Conservation (phyloP, 2,113 vertebrate species). For the Cebidichthys violaceus region DNA sequence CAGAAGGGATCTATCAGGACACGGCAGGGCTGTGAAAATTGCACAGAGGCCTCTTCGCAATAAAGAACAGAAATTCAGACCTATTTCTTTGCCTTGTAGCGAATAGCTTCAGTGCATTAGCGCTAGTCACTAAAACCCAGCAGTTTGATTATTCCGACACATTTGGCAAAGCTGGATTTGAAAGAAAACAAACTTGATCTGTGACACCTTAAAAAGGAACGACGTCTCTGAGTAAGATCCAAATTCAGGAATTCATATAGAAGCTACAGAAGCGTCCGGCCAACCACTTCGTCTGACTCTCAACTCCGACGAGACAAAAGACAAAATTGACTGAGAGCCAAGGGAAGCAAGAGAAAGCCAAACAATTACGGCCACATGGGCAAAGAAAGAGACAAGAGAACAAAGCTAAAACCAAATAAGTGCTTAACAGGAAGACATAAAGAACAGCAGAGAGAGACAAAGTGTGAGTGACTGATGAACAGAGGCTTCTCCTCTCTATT, state of each 20-base stretch:
- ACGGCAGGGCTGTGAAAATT: slow-evolving; percentile 64
- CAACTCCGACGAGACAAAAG: not conserved
- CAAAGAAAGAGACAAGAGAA: slow-evolving; percentile 42
- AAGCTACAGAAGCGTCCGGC: not conserved
- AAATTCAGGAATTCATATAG: slow-evolving; percentile 4
- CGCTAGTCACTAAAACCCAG: slow-evolving; percentile 41
- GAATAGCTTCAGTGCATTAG: slow-evolving; percentile 52
- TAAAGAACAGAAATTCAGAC: slow-evolving; percentile 62
- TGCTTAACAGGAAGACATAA: slow-evolving; percentile 46
- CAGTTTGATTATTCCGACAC: slow-evolving; percentile 6
- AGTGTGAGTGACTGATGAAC: slow-evolving; percentile 59
- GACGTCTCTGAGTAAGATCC: not conserved
- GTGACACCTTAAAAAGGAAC: slow-evolving; percentile 15
- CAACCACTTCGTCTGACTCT: slow-evolving; percentile 14
- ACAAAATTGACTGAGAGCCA: slow-evolving; percentile 51
- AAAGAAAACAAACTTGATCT: slow-evolving; percentile 14
- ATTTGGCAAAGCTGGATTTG: not conserved
- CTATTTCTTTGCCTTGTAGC: slow-evolving; percentile 43
- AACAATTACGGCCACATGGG: slow-evolving; percentile 62
- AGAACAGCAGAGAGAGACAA: slow-evolving; percentile 29
- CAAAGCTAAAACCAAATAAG: slow-evolving; percentile 53
- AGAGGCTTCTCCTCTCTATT: slow-evolving; percentile 35
- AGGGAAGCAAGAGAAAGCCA: slow-evolving; percentile 34
- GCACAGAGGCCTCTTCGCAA: slow-evolving; percentile 73
- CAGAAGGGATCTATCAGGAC: slow-evolving; percentile 60